A percentile compares a stretch with the other conserved stretches of the same genome.
Conservation (phyloP, 1,140 invertebrate species). For the Homarus americanus region DNA sequence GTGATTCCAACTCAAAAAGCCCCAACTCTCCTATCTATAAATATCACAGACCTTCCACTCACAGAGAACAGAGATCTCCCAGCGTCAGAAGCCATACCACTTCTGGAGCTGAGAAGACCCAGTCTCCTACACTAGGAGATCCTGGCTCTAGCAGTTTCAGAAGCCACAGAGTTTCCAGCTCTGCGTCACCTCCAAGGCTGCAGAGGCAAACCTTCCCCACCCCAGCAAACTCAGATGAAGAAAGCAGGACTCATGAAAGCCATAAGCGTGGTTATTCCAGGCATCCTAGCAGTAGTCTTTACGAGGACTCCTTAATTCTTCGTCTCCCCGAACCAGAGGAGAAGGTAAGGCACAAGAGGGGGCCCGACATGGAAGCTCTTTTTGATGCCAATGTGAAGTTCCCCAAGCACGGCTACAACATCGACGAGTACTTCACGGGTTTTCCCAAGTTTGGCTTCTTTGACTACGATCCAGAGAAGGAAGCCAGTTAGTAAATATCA, state of each 20-base stretch:
- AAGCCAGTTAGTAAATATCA: too few relatives aligned
- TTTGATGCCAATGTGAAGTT: conserved; percentile 17
- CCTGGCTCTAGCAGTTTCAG: neutral
- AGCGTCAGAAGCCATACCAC: too few relatives aligned
- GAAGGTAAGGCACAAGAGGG: conserved; percentile 23
- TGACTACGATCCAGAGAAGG: conserved; percentile 13
- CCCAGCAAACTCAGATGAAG: neutral
- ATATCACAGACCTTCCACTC: too few relatives aligned
- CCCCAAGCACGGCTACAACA: conserved; percentile 52
- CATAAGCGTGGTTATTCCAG: neutral
- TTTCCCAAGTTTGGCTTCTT: conserved; percentile 52
- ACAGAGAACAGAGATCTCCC: too few relatives aligned
- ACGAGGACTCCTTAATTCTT: neutral
- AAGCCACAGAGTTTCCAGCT: neutral
- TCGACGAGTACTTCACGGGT: conserved; percentile 37
- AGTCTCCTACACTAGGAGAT: neutral
- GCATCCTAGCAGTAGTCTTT: neutral
- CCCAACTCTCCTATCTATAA: too few relatives aligned
- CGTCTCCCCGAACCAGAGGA: neutral
- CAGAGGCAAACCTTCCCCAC: neutral
- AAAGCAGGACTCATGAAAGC: neutral
- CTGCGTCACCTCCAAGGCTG: neutral
- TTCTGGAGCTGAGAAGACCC: neutral
- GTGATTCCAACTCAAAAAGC: neutral
- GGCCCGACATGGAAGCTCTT: conserved; percentile 26